Evolutionary conservation across 2,797 vertebrate genomes (phyloP), one percentile per base, ranked within the genome.

Genomic region (Acestrorhynchus altus): DNA sequence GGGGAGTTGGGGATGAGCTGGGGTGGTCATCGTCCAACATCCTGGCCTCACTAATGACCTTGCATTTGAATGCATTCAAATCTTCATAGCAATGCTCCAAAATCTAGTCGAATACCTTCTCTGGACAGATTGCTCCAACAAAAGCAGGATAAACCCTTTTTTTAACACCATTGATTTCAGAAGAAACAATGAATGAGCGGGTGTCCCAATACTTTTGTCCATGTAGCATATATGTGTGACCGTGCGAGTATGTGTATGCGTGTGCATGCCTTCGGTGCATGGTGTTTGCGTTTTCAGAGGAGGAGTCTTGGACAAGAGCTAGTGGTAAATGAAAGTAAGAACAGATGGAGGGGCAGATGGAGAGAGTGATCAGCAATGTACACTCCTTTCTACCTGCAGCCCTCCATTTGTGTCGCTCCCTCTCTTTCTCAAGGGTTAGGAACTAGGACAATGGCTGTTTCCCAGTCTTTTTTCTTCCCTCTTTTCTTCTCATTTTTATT

Each of bases 291-390:
- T 86, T 35, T 87, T 72, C 75, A 86, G 72, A 51, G 65, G 89
- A 88, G 89, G 90, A 89, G 89, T 90, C 88, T 90, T 91, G 93
- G 92, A 93, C 88, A 88, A 90, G 87, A 90, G 87, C n/a, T 85
- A 88, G 89, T 87, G 80, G 87, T 92, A 90, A 90, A 93, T 92
- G 92, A 92, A 92, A 93, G 92, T 86, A 91, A 88, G 88, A 90
- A 83, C 93, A 94, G 93, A 94, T 93, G 93, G 90, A 91, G 90
- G 88, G 89, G 83, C 93, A 94, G 93, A 94, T 93, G 93, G 93
- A 93, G 90, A 88, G 86, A 89, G 89, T 90, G 92, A 93, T 92
- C 92, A 92, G 91, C 90, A 86, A 65, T 90, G 91, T 92, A 90
- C 88, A 89, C 86, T 90, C 90, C 90, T 89, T 68, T 92, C 89